Evolutionary conservation across 2,113 vertebrate species (phyloP).

Genomic region (Ammodytes marinus): DNA sequence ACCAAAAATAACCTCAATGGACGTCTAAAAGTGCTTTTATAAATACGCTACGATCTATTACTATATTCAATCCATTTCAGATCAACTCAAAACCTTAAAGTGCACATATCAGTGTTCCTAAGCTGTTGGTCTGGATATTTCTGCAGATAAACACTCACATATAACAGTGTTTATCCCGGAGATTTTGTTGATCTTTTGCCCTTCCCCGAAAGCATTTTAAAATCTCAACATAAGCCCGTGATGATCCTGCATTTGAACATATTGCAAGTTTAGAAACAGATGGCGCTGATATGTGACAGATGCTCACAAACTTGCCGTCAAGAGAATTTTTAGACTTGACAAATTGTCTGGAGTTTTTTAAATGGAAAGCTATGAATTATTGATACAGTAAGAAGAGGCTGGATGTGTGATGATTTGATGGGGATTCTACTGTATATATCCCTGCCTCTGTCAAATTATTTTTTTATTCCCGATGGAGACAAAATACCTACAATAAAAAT

Average conservation of each 20-base stretch:
- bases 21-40: no score
- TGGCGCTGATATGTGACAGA: slow-evolving; percentile 44
- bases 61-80: not conserved
- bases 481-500: no score
- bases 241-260: not conserved
- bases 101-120: not conserved
- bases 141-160: not conserved
- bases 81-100: not conserved
- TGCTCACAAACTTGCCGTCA: slow-evolving; percentile 42
- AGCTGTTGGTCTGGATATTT: not conserved
- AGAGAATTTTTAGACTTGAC: slow-evolving; percentile 9
- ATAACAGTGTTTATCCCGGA: not conserved
- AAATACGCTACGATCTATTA: no score
- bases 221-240: slow-evolving; percentile 13
- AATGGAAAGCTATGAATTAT: not conserved
- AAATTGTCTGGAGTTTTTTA: not conserved
- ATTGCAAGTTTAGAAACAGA: slow-evolving; percentile 42
- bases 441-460: no score
- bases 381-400: slow-evolving; percentile 3
- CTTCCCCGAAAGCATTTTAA: slow-evolving; percentile 1
- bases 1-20: no score
- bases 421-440: no score
- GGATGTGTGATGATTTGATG: no score
- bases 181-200: slow-evolving; percentile 6
- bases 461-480: no score